Base-by-base conservation (phyloP, 2,888 invertebrate genomes). In the Alentia gelatinosa region DNA sequence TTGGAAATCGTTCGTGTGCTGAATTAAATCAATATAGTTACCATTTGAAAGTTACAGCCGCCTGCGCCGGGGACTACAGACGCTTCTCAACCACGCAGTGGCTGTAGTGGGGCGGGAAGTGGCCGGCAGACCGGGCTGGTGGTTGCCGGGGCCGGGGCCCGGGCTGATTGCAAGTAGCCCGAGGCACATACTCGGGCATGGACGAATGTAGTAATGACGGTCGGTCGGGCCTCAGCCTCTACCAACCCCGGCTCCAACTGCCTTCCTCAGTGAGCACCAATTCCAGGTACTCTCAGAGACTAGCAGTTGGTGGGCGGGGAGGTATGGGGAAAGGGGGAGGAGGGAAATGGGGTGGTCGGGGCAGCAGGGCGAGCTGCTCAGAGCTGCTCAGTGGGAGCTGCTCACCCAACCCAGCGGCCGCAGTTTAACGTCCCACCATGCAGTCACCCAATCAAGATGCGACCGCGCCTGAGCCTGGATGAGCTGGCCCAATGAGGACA, bases 11-110 rank as follows among this genome's bases (percentile, higher is more conserved):
- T 83, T 83, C 83, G 83, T 83, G 83, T 40, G 39, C 83, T 83
- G 83, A 83, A 83, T 83, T 83, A 83, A 83, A 83, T 83, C 83
- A 83, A 83, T 83, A 83, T 37, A 83, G 83, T 83, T 83, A 83
- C 83, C 83, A 83, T 83, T 83, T 83, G 37, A 83, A 83, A 83
- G 83, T 83, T 83, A 26, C n/a, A 56, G 56, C 23, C 56, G n/a
- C n/a, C n/a, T n/a, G n/a, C n/a, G n/a, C n/a, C n/a, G n/a, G n/a
- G n/a, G n/a, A 56, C 56, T 56, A 56, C 56, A n/a, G 56, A n/a
- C n/a, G n/a, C n/a, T n/a, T n/a, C n/a, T n/a, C n/a, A n/a, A n/a
- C n/a, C n/a, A n/a, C n/a, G n/a, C n/a, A n/a, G 23, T 56, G 12
- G 56, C n/a, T 56, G 56, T 56, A 56, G 56, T n/a, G 56, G 56